A percentile compares a stretch with the other conserved stretches of the same genome.
These are phyloP conservation scores for Zosterops lateralis DNA, from an alignment of 2,113 vertebrate species.

Conservation along the genomic window DNA sequence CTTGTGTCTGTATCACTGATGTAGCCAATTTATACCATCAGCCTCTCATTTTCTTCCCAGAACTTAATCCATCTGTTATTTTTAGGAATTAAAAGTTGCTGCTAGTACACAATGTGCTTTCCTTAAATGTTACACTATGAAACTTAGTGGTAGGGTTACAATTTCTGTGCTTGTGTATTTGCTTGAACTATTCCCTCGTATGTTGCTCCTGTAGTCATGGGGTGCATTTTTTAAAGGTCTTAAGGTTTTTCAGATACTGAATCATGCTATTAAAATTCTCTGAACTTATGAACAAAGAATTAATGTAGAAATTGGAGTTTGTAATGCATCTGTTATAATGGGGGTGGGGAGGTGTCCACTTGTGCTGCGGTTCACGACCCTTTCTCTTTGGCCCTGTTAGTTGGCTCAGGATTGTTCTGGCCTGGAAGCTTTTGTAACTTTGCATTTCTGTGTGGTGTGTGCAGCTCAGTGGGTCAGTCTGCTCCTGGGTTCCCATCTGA, in stretches of 20 bases:
- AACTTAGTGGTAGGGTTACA: not conserved
- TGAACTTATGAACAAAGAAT: not conserved
- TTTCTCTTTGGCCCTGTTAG: not conserved
- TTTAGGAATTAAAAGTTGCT: not conserved
- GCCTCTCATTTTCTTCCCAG: not conserved
- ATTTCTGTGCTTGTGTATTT: not conserved
- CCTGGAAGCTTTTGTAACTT: not conserved
- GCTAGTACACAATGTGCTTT: not conserved
- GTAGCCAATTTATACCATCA: not conserved
- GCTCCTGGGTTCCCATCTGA: no score
- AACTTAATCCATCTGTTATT: not conserved
- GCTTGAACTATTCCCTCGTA: not conserved
- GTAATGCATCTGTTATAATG: not conserved
- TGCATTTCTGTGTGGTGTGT: not conserved
- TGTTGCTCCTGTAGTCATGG: not conserved
- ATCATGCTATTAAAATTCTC: not conserved
- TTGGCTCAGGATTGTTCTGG: not conserved
- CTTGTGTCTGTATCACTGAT: not conserved
- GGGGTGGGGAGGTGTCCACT: accelerated
- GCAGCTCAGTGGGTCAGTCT: not conserved
- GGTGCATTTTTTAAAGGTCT: not conserved
- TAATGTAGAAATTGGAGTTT: not conserved
- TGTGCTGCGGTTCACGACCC: not conserved
- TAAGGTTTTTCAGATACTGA: not conserved
- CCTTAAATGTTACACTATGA: not conserved